Evolutionary conservation across 1,140 invertebrate species (phyloP).

Genomic region (Trachelipus rathkii): DNA sequence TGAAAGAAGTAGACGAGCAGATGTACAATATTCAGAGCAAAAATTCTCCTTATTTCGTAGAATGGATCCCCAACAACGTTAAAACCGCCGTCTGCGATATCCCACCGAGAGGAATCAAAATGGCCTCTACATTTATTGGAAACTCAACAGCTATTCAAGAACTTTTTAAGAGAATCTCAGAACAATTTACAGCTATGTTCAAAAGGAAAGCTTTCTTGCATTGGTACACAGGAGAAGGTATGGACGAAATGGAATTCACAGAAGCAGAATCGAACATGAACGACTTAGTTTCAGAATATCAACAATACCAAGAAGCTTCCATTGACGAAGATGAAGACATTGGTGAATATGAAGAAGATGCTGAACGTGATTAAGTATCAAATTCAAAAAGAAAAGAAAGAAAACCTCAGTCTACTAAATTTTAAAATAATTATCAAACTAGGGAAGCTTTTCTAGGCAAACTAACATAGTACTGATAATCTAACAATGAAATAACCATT

Average conservation of each 20-base stretch:
- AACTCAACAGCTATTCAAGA: constrained; percentile 66
- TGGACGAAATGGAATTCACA: constrained; percentile 64
- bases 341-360: constrained; percentile 67
- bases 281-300: constrained; percentile 84
- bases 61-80: constrained; percentile 64
- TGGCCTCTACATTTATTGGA: constrained; percentile 67
- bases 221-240: constrained; percentile 69
- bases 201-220: constrained; percentile 85
- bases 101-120: constrained; percentile 63
- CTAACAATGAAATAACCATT: no score
- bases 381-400: neutral
- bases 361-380: constrained; percentile 23
- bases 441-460: constrained; percentile 4
- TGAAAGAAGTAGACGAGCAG: constrained; percentile 49
- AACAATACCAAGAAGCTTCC: constrained; percentile 84
- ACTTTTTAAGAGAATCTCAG: constrained; percentile 61
- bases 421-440: neutral
- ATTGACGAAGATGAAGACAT: constrained; percentile 74
- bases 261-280: constrained; percentile 74
- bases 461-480: no score
- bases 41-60: constrained; percentile 59
- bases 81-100: constrained; percentile 66
- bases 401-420: neutral
- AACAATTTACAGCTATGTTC: constrained; percentile 90
- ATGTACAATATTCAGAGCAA: constrained; percentile 57